Base-by-base conservation (phyloP, 2,888 invertebrate species). In the Spisula subtruncata region DNA sequence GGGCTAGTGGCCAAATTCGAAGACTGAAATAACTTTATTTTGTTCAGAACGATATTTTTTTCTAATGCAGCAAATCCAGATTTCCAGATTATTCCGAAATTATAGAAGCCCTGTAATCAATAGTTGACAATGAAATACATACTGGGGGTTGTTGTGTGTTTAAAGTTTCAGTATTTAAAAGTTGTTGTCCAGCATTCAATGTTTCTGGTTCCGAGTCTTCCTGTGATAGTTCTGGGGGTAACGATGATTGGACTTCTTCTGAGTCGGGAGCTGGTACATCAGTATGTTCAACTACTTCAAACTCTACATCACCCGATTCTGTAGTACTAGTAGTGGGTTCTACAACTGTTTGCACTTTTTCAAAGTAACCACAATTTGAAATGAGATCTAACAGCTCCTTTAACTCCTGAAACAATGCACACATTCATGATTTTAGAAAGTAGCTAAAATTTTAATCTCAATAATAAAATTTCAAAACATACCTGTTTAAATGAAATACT, bases 281-380 rank as follows among this genome's bases (percentile, higher is more conserved):
- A 56, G 90, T 83, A 56, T 91, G 75, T 66, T 91, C 91, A 12
- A 93, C 92, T 20, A 93, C 92, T 87, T 92, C 92, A 88, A 92
- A 93, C 81, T 94, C 94, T 35, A 83, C 84, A 12, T 93, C 93
- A 8, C 87, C 90, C 6, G 35, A 60, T 41, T 92, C 92, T 35
- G 89, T 87, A 16, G n/a, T n/a, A n/a, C n/a, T n/a, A n/a, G n/a
- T n/a, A n/a, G 71, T 81, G 35, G 54, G 85, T 82, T 94, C 94
- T 71, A 93, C 89, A 91, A 8, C 89, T 88, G 66, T 91, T 83
- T 8, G 90, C 25, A 93, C 93, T 18, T 94, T 98, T 96, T 99
- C 98, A 96, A 99, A 98, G 96, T 98, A 99, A 14, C 98, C 98
- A 96, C 98, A 98, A 89, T 98, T 98, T 94, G 98, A 98, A 90